Conservation (phyloP, 2,797 vertebrate genomes). For the Parotocinclus haroldoi region DNA sequence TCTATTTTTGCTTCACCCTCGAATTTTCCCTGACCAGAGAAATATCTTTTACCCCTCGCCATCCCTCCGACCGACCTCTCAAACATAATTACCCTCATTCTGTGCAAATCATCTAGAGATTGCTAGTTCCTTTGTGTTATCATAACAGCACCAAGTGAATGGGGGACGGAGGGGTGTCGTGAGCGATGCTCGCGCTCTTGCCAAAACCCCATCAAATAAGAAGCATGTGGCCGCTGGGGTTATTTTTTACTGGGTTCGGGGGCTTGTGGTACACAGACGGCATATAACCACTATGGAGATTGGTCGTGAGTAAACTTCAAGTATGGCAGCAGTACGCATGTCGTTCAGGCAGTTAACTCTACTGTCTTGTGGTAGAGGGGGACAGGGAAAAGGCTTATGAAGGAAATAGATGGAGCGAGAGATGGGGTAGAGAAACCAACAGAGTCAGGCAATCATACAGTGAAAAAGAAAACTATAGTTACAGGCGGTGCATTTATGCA, state of each 20-base stretch:
- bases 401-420: slow-evolving; percentile 34
- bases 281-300: slow-evolving; percentile 67
- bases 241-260: slow-evolving; percentile 73
- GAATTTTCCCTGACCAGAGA: slow-evolving; percentile 55
- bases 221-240: slow-evolving; percentile 63
- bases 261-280: slow-evolving; percentile 66
- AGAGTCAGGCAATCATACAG: slow-evolving; percentile 13
- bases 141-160: slow-evolving; percentile 44
- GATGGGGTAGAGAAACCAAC: not conserved
- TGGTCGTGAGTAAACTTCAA: slow-evolving; percentile 69
- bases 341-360: slow-evolving; percentile 35
- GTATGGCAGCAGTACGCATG: slow-evolving; percentile 61
- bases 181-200: slow-evolving; percentile 27
- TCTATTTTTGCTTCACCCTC: slow-evolving; percentile 73
- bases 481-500: slow-evolving; percentile 13
- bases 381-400: slow-evolving; percentile 18
- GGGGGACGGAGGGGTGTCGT: slow-evolving; percentile 21
- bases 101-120: slow-evolving; percentile 66
- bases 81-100: slow-evolving; percentile 64
- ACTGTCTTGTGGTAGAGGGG: slow-evolving; percentile 36
- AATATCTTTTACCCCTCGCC: slow-evolving; percentile 46
- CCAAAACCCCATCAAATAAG: slow-evolving; percentile 50
- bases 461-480: slow-evolving; percentile 7
- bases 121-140: slow-evolving; percentile 70
- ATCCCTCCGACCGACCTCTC: slow-evolving; percentile 39